phyloP scores from a whole-genome alignment of 2,113 vertebrate species.

The Talpa occidentalis region DNA sequence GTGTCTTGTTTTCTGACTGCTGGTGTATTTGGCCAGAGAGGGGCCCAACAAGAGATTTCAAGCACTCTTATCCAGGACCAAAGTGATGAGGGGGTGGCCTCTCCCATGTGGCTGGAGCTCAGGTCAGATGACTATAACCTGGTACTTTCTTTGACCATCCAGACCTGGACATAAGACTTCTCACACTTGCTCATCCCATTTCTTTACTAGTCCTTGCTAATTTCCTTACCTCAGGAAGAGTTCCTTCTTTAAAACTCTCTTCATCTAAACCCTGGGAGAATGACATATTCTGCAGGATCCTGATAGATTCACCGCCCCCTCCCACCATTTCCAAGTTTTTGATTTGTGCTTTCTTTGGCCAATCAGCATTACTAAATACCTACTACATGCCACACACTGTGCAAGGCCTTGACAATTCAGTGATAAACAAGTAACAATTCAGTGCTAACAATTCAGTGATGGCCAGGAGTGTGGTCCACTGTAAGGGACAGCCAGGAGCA shows the following conservation, averaged over 20 bases:
- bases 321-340: neutral
- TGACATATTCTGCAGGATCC: neutral
- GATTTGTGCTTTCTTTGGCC: neutral
- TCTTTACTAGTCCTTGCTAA: neutral
- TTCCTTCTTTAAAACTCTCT: neutral
- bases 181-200: neutral
- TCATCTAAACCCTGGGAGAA: neutral
- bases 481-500: neutral
- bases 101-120: neutral
- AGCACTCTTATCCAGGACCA: neutral
- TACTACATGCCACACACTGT: neutral
- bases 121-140: neutral
- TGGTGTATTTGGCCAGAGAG: neutral
- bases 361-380: neutral
- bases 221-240: neutral
- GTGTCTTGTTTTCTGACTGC: neutral
- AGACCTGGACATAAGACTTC: neutral
- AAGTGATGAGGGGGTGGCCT: neutral
- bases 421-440: no score
- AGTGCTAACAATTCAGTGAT: neutral
- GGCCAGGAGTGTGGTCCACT: neutral
- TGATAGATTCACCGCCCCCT: neutral
- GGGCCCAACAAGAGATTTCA: neutral
- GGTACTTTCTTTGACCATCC: neutral
- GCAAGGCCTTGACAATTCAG: neutral